These are phyloP conservation scores for Notolabrus celidotus DNA, from an alignment of 2,797 vertebrate species.

Conservation along the genomic window DNA sequence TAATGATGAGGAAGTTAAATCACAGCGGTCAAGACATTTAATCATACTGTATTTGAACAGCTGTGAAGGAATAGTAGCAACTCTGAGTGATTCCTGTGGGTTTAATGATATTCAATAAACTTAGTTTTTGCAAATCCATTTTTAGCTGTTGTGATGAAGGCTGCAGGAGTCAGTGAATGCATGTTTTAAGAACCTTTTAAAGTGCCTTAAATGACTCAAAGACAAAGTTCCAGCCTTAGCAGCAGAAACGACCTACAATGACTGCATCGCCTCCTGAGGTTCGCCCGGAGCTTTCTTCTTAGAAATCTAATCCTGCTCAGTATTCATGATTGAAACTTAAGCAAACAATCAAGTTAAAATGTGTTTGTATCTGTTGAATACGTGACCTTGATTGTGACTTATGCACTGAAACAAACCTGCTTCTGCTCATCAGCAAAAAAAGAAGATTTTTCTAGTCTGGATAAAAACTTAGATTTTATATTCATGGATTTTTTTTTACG, in stretches of 20 bases:
- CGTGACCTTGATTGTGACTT: conserved; percentile 20
- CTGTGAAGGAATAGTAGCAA: too few species aligned
- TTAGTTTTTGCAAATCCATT: too few species aligned
- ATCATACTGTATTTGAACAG: too few species aligned
- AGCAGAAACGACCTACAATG: conserved; percentile 22
- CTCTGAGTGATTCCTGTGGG: too few species aligned
- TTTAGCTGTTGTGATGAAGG: too few species aligned
- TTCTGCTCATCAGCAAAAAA: conserved; percentile 17
- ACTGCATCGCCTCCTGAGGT: conserved; percentile 27
- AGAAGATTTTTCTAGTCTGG: too few species aligned
- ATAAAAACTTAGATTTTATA: background rate
- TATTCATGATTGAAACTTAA: conserved; percentile 34
- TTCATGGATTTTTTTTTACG: background rate
- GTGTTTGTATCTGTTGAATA: background rate
- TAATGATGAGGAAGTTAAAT: too few species aligned
- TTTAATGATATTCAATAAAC: too few species aligned
- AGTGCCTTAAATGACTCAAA: conserved; percentile 4
- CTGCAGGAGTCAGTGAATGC: too few species aligned
- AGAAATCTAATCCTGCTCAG: background rate
- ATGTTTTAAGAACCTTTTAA: too few species aligned
- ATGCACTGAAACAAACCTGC: conserved; percentile 14
- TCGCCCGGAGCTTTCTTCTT: conserved; percentile 30
- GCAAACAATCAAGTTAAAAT: conserved; percentile 13
- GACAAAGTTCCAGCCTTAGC: conserved; percentile 14
- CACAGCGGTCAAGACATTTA: too few species aligned